These are phyloP conservation scores for Passerina amoena DNA, from an alignment of 2,113 vertebrate genomes.

Conservation along the genomic window DNA sequence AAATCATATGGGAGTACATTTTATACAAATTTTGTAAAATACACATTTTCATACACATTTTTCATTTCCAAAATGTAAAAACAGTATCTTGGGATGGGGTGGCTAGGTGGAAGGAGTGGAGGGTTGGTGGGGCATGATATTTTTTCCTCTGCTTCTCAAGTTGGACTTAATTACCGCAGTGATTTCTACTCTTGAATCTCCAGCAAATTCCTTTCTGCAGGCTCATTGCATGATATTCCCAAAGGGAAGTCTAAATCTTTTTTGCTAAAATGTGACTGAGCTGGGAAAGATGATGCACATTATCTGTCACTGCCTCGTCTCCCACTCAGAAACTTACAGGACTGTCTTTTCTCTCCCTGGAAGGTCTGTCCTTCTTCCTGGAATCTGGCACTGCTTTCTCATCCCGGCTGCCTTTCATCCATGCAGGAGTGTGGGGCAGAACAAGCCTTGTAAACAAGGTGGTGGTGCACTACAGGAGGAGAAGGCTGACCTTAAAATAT, in stretches of 20 bases:
- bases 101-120: not conserved
- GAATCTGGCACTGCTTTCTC: not conserved
- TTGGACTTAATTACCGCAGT: not conserved
- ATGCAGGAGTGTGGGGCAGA: not conserved
- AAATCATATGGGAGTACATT: not conserved
- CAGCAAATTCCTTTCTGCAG: not conserved
- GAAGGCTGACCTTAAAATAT: constrained; percentile 8
- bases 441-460: constrained; percentile 14
- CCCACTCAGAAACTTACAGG: not conserved
- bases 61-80: not conserved
- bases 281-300: not conserved
- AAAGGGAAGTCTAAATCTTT: not conserved
- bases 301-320: not conserved
- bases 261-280: not conserved
- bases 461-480: constrained; percentile 1
- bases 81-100: not conserved
- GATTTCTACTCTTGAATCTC: not conserved
- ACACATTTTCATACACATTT: not conserved
- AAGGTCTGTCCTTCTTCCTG: not conserved
- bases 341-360: not conserved
- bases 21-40: not conserved
- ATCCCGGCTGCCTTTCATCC: constrained; percentile 12
- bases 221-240: not conserved
- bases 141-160: not conserved
- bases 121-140: not conserved